Evolutionary conservation across 2,888 invertebrate species (phyloP), one percentile per base, ranked within the genome.

Genomic region (Actias luna): DNA sequence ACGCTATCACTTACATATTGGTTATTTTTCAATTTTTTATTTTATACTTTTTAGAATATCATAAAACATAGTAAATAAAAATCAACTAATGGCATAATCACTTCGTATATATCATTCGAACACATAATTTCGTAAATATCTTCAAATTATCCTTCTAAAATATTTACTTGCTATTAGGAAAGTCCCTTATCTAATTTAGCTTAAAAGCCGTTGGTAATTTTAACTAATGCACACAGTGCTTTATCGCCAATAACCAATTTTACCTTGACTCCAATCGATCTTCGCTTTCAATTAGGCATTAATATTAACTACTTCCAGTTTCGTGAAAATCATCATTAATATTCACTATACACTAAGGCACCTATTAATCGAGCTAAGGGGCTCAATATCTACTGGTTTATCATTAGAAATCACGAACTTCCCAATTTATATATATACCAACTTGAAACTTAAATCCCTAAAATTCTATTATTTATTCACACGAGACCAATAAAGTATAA

Each of bases 241-340:
- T 50, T 50, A 50, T 50, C 25, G 25, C 22, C 4, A 25, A 25
- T 50, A 42, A 57, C 22, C 55, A 29, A 27, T 29, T 12, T 61
- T 61, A 22, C 61, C 61, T 61, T 57, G 55, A 57, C 57, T 31
- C 14, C 57, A 14, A 61, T 61, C 61, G 61, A 61, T 57, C 36
- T 29, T 39, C 57, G 7, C 52, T 61, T 61, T 61, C 61, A 61
- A 61, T 61, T 61, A 57, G 22, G 31, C 31, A 61, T 57, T 61
- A 61, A 39, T 31, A 61, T 57, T 57, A 61, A 57, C 35, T 55
- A 55, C 29, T 61, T 57, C 57, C n/a, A 55, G 60, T 42, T 57
- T 57, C 36, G 39, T 57, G 39, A 57, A 61, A 61, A 39, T 42
- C 18, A 61, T 55, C 61, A 61, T 61, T 61, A 61, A 61, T 61